Evolutionary conservation across 2,797 vertebrate genomes (phyloP).

Genomic region (Macropus fuliginosus): DNA sequence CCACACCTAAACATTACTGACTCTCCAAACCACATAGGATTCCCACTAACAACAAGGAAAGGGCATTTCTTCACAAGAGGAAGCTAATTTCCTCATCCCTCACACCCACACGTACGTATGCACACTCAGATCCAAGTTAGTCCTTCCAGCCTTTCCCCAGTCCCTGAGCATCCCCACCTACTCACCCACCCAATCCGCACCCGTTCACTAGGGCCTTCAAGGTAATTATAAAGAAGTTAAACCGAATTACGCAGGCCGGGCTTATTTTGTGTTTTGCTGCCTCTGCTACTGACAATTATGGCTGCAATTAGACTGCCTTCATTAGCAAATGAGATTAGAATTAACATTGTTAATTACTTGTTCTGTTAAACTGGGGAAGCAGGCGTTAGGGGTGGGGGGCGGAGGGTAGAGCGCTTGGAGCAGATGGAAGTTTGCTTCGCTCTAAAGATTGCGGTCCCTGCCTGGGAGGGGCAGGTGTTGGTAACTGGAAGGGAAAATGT

Average conservation of each 20-base stretch:
- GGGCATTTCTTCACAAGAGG: background rate
- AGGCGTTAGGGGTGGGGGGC: constrained; percentile 47
- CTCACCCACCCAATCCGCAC: constrained; percentile 5
- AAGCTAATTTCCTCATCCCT: background rate
- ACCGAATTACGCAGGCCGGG: constrained; percentile 83
- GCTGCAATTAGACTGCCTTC: constrained; percentile 87
- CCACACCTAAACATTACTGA: background rate
- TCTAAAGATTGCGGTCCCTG: background rate
- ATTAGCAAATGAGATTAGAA: constrained; percentile 90
- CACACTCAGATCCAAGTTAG: background rate
- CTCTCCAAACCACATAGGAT: background rate
- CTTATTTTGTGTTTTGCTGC: constrained; percentile 88
- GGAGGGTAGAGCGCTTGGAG: constrained; percentile 56
- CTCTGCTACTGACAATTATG: constrained; percentile 85
- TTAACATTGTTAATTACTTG: constrained; percentile 88
- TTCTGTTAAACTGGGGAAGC: constrained; percentile 84
- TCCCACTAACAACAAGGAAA: background rate
- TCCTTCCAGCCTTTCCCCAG: background rate
- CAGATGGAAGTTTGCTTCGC: constrained; percentile 44
- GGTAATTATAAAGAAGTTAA: constrained; percentile 85
- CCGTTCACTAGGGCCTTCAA: constrained; percentile 56
- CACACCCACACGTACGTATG: background rate
- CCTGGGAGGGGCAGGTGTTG: background rate
- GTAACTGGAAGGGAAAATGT: background rate
- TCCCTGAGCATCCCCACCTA: background rate